A percentile compares a stretch with the other conserved stretches of the same genome.
These are phyloP conservation scores for Nothocercus julius DNA, from an alignment of 2,113 vertebrate species.

Conservation along the genomic window DNA sequence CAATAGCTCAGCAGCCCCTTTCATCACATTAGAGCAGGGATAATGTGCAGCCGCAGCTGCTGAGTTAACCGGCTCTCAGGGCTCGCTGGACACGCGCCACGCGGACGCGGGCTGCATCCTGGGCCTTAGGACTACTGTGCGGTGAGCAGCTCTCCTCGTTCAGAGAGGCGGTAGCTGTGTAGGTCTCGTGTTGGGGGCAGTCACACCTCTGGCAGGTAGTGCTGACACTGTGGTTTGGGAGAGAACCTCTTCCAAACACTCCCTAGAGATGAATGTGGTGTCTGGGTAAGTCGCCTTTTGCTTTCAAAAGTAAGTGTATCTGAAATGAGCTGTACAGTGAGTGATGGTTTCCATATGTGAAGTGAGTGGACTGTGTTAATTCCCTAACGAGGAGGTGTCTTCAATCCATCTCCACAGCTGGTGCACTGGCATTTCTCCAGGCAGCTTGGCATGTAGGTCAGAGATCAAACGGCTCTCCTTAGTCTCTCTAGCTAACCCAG, in stretches of 20 bases:
- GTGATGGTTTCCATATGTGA: background rate
- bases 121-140: background rate
- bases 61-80: background rate
- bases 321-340: background rate
- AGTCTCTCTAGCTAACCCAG: background rate
- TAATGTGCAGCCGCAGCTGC: background rate
- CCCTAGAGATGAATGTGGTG: background rate
- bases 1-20: background rate
- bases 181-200: background rate
- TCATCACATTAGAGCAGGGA: fast-evolving
- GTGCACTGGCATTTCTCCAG: background rate
- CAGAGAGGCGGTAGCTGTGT: background rate
- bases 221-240: background rate
- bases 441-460: background rate
- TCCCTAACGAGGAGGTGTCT: background rate
- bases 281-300: background rate
- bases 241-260: background rate
- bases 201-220: background rate
- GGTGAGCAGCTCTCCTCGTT: background rate
- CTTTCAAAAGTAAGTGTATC: fast-evolving
- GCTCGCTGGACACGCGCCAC: background rate
- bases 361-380: background rate
- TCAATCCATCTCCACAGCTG: background rate
- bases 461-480: background rate
- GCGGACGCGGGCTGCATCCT: background rate